phyloP scores from a whole-genome alignment of 2,113 vertebrate species.

The Cynocephalus volans region DNA sequence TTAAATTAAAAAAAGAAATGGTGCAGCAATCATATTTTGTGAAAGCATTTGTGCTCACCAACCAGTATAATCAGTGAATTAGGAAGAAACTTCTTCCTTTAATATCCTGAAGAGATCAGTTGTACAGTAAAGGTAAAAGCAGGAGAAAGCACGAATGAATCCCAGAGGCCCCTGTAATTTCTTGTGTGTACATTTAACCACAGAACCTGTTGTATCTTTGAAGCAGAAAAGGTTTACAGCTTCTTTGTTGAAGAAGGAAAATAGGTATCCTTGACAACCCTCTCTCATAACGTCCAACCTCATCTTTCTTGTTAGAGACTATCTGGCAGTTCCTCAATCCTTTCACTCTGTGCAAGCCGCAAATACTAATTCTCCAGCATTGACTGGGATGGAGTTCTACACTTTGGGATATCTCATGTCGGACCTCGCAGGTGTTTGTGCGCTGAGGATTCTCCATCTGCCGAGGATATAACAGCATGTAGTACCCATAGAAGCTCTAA shows the following conservation, averaged over 20 bases:
- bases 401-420: neutral
- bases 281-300: neutral
- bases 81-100: neutral
- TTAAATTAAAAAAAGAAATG: neutral
- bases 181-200: neutral
- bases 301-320: neutral
- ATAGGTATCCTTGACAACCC: neutral
- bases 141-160: neutral
- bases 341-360: neutral
- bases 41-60: neutral
- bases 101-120: neutral
- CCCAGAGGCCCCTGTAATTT: neutral
- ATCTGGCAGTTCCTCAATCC: neutral
- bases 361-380: neutral
- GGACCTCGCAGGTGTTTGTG: neutral
- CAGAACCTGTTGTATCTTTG: neutral
- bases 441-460: neutral
- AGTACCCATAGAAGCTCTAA: neutral
- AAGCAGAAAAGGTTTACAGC: neutral
- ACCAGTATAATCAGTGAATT: neutral
- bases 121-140: neutral
- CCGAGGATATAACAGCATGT: neutral
- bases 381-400: neutral
- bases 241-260: neutral
- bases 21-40: neutral